A percentile compares a stretch with the other conserved stretches of the same genome.
These are phyloP conservation scores for Lanius ludovicianus DNA, from an alignment of 2,113 vertebrate species.

Conservation along the genomic window DNA sequence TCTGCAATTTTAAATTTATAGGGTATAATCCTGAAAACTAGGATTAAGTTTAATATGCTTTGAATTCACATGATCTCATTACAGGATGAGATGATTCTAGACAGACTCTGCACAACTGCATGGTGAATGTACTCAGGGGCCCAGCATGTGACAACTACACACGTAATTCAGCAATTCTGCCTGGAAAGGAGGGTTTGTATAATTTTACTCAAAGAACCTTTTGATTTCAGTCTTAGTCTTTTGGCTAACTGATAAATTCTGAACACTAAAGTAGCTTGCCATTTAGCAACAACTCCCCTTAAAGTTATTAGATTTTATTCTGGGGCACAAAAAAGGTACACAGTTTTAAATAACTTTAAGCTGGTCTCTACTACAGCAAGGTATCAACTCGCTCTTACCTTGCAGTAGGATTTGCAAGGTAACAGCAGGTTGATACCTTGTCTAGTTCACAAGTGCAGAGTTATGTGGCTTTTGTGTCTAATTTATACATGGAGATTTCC, in stretches of 20 bases:
- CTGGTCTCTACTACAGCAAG: not conserved
- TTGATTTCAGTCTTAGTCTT: not conserved
- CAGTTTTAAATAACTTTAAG: not conserved
- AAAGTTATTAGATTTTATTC: not conserved
- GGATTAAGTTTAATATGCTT: conserved; percentile 30
- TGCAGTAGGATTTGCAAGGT: not conserved
- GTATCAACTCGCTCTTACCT: not conserved
- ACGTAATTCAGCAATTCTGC: not conserved
- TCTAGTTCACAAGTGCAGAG: not conserved
- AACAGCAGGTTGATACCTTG: not conserved
- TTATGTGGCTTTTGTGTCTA: not conserved
- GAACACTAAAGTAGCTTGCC: not conserved
- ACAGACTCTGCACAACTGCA: not conserved
- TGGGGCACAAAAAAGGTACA: not conserved
- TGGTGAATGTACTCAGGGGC: not conserved
- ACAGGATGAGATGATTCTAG: not conserved
- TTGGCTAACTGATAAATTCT: not conserved
- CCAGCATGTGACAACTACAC: not conserved
- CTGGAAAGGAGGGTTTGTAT: not conserved
- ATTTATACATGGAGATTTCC: not conserved
- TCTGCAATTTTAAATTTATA: conserved; percentile 15
- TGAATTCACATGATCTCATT: conserved; percentile 15
- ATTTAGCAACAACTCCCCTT: not conserved
- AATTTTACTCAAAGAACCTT: not conserved
- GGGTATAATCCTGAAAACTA: conserved; percentile 38